A percentile compares a stretch with the other conserved stretches of the same genome.
Conservation (phyloP, 2,888 invertebrate species). For the Eupithecia tripunctaria region DNA sequence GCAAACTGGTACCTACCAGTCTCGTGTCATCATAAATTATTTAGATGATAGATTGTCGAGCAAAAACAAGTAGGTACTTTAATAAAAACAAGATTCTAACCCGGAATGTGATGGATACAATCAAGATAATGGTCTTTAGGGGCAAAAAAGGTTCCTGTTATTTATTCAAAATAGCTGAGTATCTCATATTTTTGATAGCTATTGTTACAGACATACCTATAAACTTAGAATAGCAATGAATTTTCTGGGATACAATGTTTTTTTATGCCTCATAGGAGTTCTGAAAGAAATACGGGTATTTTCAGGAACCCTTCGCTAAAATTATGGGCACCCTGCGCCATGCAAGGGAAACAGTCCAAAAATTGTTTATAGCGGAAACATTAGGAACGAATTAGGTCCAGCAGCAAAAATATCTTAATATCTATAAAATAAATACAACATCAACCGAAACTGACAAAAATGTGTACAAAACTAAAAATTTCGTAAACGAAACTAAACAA, state of each 20-base stretch:
- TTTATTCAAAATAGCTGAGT: slow-evolving; percentile 32
- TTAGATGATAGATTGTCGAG: slow-evolving; percentile 3
- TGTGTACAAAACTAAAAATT: slow-evolving; percentile 24
- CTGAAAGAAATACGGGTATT: not conserved
- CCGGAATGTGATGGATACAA: slow-evolving; percentile 25
- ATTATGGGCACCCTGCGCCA: not conserved
- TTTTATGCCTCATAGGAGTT: slow-evolving; percentile 10
- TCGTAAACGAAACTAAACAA: slow-evolving; percentile 19
- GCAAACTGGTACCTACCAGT: not conserved
- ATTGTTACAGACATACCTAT: slow-evolving; percentile 33
- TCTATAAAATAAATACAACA: slow-evolving; percentile 5
- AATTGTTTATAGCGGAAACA: not conserved
- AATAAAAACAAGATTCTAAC: slow-evolving; percentile 21
- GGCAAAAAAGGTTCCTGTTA: slow-evolving; percentile 29
- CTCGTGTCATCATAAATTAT: not conserved
- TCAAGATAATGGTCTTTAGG: slow-evolving; percentile 31
- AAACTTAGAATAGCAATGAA: slow-evolving; percentile 24
- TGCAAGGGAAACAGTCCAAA: not conserved
- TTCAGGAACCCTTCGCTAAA: not conserved
- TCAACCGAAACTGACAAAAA: not conserved
- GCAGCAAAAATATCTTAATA: not conserved
- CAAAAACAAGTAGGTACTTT: not conserved
- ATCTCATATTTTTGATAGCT: slow-evolving; percentile 29
- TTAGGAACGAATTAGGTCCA: not conserved
- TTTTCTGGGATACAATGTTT: not conserved